Conservation (phyloP, 2,113 vertebrate species). For the Pangasianodon gigas region DNA sequence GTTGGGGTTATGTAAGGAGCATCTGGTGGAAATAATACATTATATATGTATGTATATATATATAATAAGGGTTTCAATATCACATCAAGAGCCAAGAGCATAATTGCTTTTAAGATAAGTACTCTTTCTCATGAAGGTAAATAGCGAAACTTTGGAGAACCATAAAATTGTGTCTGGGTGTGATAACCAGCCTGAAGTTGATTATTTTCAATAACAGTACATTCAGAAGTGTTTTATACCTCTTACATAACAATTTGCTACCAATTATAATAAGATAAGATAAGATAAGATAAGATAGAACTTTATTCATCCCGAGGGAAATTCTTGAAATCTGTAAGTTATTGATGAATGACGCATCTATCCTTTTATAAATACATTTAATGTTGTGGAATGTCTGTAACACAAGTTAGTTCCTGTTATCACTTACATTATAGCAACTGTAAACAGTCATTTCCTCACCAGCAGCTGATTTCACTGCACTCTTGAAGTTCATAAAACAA, state of each 20-base stretch:
- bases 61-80: not conserved
- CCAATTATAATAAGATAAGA: not conserved
- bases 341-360: not conserved
- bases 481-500: too few species aligned
- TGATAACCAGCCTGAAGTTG: not conserved
- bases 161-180: not conserved
- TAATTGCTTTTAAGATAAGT: not conserved
- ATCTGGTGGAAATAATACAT: not conserved
- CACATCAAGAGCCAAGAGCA: not conserved
- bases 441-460: too few species aligned
- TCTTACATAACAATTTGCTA: not conserved
- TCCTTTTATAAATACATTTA: not conserved
- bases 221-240: not conserved
- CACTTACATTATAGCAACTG: too few species aligned
- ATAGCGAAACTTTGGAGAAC: not conserved
- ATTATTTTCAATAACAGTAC: not conserved
- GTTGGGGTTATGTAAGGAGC: constrained; percentile 47
- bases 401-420: too few species aligned
- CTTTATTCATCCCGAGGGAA: too few species aligned
- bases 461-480: too few species aligned
- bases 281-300: too few species aligned
- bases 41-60: not conserved
- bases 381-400: too few species aligned
- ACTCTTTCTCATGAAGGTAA: not conserved
- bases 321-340: too few species aligned